A percentile compares a stretch with the other conserved stretches of the same genome.
Evolutionary conservation across 2,888 invertebrate species (phyloP).

Genomic region (Yponomeuta plumbellus): DNA sequence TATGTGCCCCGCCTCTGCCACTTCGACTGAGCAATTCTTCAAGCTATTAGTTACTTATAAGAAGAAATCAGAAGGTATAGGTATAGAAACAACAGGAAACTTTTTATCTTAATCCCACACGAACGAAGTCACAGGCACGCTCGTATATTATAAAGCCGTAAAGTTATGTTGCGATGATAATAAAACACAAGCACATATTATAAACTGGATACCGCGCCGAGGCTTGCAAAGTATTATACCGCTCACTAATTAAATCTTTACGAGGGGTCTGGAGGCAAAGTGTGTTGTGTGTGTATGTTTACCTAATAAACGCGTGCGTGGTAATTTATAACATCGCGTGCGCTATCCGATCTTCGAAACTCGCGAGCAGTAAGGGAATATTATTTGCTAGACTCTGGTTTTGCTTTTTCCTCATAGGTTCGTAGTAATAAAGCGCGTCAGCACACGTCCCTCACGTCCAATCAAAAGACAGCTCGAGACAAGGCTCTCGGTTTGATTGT

Average conservation of each 20-base stretch:
- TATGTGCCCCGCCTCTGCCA: too few relatives aligned
- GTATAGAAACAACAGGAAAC: too few relatives aligned
- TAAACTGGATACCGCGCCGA: not conserved
- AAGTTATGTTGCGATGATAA: not conserved
- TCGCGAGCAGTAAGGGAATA: slow-evolving; percentile 40
- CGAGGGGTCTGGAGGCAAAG: slow-evolving; percentile 9
- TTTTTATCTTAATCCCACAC: too few relatives aligned
- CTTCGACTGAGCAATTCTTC: too few relatives aligned
- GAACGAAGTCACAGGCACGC: too few relatives aligned
- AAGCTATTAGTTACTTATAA: too few relatives aligned
- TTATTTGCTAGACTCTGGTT: slow-evolving; percentile 38
- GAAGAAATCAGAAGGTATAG: too few relatives aligned
- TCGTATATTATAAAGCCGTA: not conserved
- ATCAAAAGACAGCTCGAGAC: slow-evolving; percentile 58
- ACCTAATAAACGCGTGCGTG: slow-evolving; percentile 23
- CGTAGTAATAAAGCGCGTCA: slow-evolving; percentile 50
- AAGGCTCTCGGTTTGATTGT: slow-evolving; percentile 67
- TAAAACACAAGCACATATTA: not conserved
- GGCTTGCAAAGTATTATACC: slow-evolving; percentile 1
- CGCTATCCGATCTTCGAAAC: slow-evolving; percentile 21
- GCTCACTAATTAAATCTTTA: slow-evolving; percentile 16
- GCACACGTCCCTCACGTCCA: slow-evolving; percentile 58
- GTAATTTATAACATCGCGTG: slow-evolving; percentile 52
- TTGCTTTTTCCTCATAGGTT: slow-evolving; percentile 38
- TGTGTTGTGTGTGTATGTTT: slow-evolving; percentile 1